Percentiles rank a stretch among this genome's conserved stretches.
Evolutionary conservation across 2,888 invertebrate species (phyloP).

Genomic region (Cylindroiulus punctatus): DNA sequence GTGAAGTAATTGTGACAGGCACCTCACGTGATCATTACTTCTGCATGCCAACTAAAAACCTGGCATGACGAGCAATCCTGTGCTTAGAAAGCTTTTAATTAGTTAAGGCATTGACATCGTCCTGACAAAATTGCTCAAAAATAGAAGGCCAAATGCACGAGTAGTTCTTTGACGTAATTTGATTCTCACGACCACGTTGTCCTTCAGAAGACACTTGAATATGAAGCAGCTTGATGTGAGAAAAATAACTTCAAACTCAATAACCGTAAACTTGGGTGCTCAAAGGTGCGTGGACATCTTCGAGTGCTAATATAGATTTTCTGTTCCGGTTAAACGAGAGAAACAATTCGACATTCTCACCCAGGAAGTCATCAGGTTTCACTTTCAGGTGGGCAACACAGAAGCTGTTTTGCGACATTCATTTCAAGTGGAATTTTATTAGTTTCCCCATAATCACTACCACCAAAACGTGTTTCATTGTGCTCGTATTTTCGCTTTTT

Average conservation of each 20-base stretch:
- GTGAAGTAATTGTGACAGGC: neutral
- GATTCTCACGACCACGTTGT: neutral
- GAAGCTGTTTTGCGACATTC: too few species aligned
- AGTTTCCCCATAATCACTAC: neutral
- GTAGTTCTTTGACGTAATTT: neutral
- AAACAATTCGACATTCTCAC: neutral
- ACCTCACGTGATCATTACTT: neutral
- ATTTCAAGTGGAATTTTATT: too few species aligned
- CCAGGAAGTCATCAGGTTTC: constrained; percentile 5
- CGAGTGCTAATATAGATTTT: neutral
- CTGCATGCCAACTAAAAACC: neutral
- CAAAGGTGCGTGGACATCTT: neutral
- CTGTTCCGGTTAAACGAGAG: neutral
- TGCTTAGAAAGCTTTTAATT: neutral
- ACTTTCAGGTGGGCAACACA: neutral
- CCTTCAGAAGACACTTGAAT: too few species aligned
- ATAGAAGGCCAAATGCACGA: neutral
- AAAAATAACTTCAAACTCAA: neutral
- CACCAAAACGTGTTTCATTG: neutral
- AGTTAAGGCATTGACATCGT: neutral
- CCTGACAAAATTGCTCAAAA: neutral
- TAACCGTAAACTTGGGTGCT: neutral
- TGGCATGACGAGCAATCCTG: neutral
- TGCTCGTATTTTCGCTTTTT: neutral
- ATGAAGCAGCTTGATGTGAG: neutral